Base-by-base conservation (phyloP, 2,888 invertebrate species). In the Baccha elongata region DNA sequence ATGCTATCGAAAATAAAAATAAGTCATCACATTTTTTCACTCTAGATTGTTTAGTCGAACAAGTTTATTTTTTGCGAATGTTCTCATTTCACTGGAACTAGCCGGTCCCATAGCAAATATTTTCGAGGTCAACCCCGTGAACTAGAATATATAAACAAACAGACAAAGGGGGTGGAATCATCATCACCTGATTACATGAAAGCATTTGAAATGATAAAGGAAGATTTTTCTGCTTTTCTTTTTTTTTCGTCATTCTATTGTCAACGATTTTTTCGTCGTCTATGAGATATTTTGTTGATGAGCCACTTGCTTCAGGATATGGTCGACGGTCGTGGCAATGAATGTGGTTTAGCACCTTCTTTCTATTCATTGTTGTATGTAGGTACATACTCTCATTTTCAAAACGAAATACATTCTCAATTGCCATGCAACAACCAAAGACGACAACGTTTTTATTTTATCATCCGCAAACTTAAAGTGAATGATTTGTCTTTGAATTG, bases 401-500 rank as follows among this genome's bases (percentile, higher is more conserved):
- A 35, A 4, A 46, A n/a, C 23, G 11, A 29, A 11, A 44, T 42
- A 42, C 8, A 58, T 26, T 67, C 37, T 55, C 21, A 79, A 65
- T 71, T 58, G 64, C 40, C 37, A n/a, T 37, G 15, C 15, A 37
- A n/a, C 26, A 21, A 52, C 13, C 32, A 37, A 35, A n/a, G 21
- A 50, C 40, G 58, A 42, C 21, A 10, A 40, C 1, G 4, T 68
- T 58, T 52, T 60, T 23, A 52, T 62, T 62, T 62, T 62, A 35
- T 72, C 62, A 62, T 62, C 52, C 32, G 42, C 23, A 50, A 52
- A 62, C 21, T 44, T 52, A 32, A 75, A 76, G 69, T 62, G 67
- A 68, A 62, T 73, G 60, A 50, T 79, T 79, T 68, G 53, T 48
- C 67, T 42, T 19, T 29, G 62, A 79, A 74, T 73, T 74, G 48